phyloP scores from a whole-genome alignment of 2,888 invertebrate species.

The Aphodius sticticus region DNA sequence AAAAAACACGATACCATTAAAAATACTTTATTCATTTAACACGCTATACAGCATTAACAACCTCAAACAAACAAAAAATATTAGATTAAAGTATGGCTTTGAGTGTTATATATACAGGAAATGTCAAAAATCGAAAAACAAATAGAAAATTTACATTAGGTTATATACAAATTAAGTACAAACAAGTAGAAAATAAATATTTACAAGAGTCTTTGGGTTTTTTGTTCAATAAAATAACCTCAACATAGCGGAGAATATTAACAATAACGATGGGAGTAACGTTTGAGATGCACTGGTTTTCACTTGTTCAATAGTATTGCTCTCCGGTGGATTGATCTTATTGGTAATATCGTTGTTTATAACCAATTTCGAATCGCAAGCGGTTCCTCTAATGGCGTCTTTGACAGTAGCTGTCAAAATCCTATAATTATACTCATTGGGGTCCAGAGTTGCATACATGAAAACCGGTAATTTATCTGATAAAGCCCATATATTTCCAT shows the following conservation, averaged over 20 bases:
- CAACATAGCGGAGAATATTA: too few relatives aligned
- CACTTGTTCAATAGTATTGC: too few relatives aligned
- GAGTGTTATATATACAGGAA: background rate
- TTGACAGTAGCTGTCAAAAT: conserved; percentile 73
- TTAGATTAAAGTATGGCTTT: background rate
- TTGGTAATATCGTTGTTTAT: conserved; percentile 41
- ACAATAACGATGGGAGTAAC: too few relatives aligned
- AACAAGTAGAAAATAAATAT: too few relatives aligned
- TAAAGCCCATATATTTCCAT: conserved; percentile 76
- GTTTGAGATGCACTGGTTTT: too few relatives aligned
- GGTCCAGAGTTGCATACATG: conserved; percentile 71
- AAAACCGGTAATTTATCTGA: conserved; percentile 77
- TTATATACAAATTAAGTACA: too few relatives aligned
- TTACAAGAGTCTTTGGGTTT: too few relatives aligned
- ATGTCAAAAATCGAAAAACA: too few relatives aligned
- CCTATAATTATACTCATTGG: conserved; percentile 74
- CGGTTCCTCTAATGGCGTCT: conserved; percentile 76
- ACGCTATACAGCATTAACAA: background rate
- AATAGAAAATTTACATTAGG: too few relatives aligned
- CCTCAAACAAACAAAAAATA: background rate
- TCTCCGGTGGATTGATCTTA: conserved; percentile 25
- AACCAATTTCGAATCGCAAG: conserved; percentile 68
- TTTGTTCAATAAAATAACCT: too few relatives aligned
- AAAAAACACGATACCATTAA: background rate
- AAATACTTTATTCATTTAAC: background rate